These are phyloP conservation scores for Himalopsyche anomala DNA, from an alignment of 2,888 invertebrate species.

Conservation along the genomic window DNA sequence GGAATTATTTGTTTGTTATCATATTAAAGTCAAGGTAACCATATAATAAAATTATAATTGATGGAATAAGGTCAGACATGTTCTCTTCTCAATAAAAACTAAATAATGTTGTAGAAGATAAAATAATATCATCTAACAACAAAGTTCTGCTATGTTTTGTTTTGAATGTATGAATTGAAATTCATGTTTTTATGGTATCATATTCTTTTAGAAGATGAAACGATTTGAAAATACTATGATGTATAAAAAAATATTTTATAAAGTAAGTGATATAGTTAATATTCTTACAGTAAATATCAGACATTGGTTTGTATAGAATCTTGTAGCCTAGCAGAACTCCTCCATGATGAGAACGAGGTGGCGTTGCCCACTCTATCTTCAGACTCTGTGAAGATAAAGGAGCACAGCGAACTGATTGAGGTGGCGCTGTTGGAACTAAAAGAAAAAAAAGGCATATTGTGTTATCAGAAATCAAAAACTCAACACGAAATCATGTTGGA, in stretches of 20 bases:
- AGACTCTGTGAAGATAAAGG: slow-evolving; percentile 88
- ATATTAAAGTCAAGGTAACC: too few species aligned
- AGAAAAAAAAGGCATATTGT: slow-evolving; percentile 4
- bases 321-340: slow-evolving; percentile 90
- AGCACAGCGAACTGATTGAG: slow-evolving; percentile 84
- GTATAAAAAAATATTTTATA: neutral
- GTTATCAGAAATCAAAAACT: too few species aligned
- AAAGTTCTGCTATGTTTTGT: neutral
- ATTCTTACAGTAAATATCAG: slow-evolving; percentile 71
- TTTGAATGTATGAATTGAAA: neutral
- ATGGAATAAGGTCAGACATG: too few species aligned
- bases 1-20: too few species aligned
- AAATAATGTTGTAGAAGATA: too few species aligned
- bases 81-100: too few species aligned
- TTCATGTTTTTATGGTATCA: too few species aligned
- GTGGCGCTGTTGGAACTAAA: slow-evolving; percentile 86
- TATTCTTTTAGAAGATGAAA: too few species aligned
- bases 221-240: too few species aligned
- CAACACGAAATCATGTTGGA: too few species aligned
- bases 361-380: slow-evolving; percentile 87
- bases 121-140: too few species aligned
- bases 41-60: too few species aligned
- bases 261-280: neutral
- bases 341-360: slow-evolving; percentile 84
- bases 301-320: slow-evolving; percentile 85